Percentiles rank a stretch among this genome's conserved stretches.
phyloP scores from a whole-genome alignment of 2,113 vertebrate genomes.

The Hippocampus abdominalis region DNA sequence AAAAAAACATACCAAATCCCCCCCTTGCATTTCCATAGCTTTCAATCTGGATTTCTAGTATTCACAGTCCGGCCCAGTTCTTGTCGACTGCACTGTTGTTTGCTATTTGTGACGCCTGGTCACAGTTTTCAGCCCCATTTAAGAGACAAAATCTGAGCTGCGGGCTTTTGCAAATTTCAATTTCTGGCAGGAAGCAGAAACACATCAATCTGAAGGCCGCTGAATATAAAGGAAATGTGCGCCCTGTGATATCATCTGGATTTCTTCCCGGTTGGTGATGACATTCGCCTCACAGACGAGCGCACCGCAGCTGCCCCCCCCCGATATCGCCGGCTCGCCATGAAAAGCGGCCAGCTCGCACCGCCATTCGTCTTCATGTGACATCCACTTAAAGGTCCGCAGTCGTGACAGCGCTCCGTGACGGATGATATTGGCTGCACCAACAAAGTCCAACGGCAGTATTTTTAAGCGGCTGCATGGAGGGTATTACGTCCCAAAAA shows the following conservation, averaged over 20 bases:
- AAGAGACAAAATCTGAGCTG: background rate
- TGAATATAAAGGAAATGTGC: background rate
- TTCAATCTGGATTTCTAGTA: too few relatives aligned
- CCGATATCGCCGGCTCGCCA: background rate
- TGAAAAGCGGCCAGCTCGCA: background rate
- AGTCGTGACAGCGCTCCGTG: background rate
- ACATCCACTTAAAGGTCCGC: background rate
- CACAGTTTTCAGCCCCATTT: background rate
- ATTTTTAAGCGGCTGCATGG: too few relatives aligned
- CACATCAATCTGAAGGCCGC: background rate
- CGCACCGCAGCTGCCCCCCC: background rate
- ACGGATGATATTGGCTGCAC: background rate
- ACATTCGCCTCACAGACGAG: background rate
- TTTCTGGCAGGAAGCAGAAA: background rate
- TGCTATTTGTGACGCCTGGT: background rate
- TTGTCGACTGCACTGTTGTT: background rate
- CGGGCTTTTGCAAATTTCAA: background rate
- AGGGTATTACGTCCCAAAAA: too few relatives aligned
- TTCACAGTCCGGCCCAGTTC: too few relatives aligned
- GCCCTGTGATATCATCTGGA: background rate
- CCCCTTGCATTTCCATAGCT: too few relatives aligned
- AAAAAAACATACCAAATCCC: too few relatives aligned
- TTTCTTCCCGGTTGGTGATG: background rate
- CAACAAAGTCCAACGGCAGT: background rate
- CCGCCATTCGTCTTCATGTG: background rate